Conservation (phyloP, 1,140 invertebrate genomes). For the Drosophila bocki region DNA sequence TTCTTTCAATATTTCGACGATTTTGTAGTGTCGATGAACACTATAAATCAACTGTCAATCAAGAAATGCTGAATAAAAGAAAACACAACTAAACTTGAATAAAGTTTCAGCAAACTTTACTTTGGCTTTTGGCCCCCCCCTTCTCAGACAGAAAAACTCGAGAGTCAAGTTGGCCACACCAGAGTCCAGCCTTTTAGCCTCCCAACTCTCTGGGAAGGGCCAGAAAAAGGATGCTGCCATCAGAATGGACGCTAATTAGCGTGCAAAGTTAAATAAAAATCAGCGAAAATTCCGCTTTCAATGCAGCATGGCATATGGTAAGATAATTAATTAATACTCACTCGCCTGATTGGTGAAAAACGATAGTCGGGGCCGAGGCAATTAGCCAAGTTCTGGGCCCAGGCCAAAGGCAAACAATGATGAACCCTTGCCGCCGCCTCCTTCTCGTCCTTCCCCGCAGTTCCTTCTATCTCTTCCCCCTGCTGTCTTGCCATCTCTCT, state of each 20-base stretch:
- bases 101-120: slow-evolving; percentile 38
- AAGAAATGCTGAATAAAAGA: slow-evolving; percentile 36
- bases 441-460: slow-evolving; percentile 12
- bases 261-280: slow-evolving; percentile 70
- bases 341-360: slow-evolving; percentile 68
- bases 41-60: slow-evolving; percentile 52
- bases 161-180: slow-evolving; percentile 26
- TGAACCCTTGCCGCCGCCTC: slow-evolving; percentile 38
- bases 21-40: slow-evolving; percentile 24
- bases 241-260: slow-evolving; percentile 67
- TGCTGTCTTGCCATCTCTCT: slow-evolving; percentile 1
- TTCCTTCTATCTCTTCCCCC: background rate
- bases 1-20: background rate
- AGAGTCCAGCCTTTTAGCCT: background rate
- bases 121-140: background rate
- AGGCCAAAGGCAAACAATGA: slow-evolving; percentile 55
- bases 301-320: slow-evolving; percentile 68
- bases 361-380: slow-evolving; percentile 56
- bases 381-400: slow-evolving; percentile 64
- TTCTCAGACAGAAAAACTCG: slow-evolving; percentile 21
- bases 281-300: slow-evolving; percentile 65
- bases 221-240: slow-evolving; percentile 42
- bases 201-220: background rate
- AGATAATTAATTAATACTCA: slow-evolving; percentile 74
- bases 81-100: slow-evolving; percentile 34